Percentiles rank a stretch among this genome's conserved stretches.
Conservation (phyloP, 1,140 invertebrate genomes). For the Trichoplusia ni region DNA sequence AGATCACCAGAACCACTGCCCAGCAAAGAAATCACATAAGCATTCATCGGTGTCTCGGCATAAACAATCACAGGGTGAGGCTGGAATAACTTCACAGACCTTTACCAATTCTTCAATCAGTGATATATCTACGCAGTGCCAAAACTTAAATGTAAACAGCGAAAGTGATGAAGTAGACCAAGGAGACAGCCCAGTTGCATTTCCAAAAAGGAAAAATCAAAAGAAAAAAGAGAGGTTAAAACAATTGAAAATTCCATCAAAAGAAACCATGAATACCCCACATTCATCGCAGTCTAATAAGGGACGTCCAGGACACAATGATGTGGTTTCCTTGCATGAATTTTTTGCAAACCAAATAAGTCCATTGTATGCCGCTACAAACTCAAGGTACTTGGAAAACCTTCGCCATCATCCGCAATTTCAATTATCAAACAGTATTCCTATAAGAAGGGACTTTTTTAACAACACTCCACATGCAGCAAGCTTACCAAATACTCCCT, state of each 20-base stretch:
- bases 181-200: slow-evolving; percentile 18
- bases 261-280: slow-evolving; percentile 53
- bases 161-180: slow-evolving; percentile 35
- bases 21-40: slow-evolving; percentile 26
- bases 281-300: slow-evolving; percentile 44
- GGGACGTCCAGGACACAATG: slow-evolving; percentile 20
- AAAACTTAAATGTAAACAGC: slow-evolving; percentile 47
- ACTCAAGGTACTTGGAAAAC: slow-evolving; percentile 68
- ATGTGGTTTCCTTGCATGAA: slow-evolving; percentile 47
- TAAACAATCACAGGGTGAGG: slow-evolving; percentile 27
- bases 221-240: slow-evolving; percentile 61
- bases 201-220: slow-evolving; percentile 58
- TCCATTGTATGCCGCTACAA: slow-evolving; percentile 59
- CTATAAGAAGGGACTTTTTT: slow-evolving; percentile 18
- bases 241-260: slow-evolving; percentile 51
- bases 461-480: slow-evolving; percentile 22
- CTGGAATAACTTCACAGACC: not conserved
- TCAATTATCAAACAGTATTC: slow-evolving; percentile 51
- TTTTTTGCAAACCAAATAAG: slow-evolving; percentile 56
- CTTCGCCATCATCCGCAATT: slow-evolving; percentile 62
- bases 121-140: slow-evolving; percentile 30
- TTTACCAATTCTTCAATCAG: slow-evolving; percentile 29
- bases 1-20: slow-evolving; percentile 12
- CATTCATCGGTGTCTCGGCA: slow-evolving; percentile 1
- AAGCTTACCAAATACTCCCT: slow-evolving; percentile 55